Percentiles rank a stretch among this genome's conserved stretches.
Conservation (phyloP, 1,140 invertebrate species). For the Thrips palmi region DNA sequence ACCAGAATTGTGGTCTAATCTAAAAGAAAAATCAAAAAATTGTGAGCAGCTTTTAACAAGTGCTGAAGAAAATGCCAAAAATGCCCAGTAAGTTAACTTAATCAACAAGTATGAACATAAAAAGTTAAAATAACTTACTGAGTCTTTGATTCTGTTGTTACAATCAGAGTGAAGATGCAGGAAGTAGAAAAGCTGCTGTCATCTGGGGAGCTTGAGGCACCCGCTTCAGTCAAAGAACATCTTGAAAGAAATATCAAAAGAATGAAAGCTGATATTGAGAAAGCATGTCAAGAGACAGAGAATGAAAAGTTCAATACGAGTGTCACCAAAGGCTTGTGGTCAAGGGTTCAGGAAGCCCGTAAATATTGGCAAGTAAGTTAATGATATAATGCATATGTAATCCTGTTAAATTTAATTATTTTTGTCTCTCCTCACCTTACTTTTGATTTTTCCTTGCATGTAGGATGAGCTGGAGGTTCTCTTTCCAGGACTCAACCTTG, state of each 20-base stretch:
- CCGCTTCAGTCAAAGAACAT: slow-evolving; percentile 21
- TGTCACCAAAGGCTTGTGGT: slow-evolving; percentile 50
- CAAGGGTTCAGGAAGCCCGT: slow-evolving; percentile 43
- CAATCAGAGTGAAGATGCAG: slow-evolving; percentile 15
- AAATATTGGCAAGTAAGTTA: slow-evolving; percentile 32
- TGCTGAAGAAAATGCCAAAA: slow-evolving; percentile 28
- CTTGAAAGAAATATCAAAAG: slow-evolving; percentile 36
- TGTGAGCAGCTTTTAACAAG: slow-evolving; percentile 27
- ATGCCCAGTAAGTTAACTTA: slow-evolving; percentile 18
- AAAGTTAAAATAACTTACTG: slow-evolving; percentile 4
- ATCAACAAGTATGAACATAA: background rate
- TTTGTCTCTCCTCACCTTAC: background rate
- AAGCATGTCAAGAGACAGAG: slow-evolving; percentile 35
- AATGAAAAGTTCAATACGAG: slow-evolving; percentile 30
- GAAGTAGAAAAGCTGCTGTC: slow-evolving; percentile 22
- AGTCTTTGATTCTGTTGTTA: slow-evolving; percentile 14
- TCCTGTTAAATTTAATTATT: background rate
- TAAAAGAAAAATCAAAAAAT: slow-evolving; percentile 34
- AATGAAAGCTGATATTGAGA: slow-evolving; percentile 35
- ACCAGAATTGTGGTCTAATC: slow-evolving; percentile 17
- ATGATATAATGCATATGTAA: background rate
- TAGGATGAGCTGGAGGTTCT: slow-evolving; percentile 49
- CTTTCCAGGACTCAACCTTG: slow-evolving; percentile 46
- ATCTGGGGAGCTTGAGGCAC: slow-evolving; percentile 19
- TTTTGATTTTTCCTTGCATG: slow-evolving; percentile 10